phyloP scores from a whole-genome alignment of 2,888 invertebrate species.

The Vanessa cardui region DNA sequence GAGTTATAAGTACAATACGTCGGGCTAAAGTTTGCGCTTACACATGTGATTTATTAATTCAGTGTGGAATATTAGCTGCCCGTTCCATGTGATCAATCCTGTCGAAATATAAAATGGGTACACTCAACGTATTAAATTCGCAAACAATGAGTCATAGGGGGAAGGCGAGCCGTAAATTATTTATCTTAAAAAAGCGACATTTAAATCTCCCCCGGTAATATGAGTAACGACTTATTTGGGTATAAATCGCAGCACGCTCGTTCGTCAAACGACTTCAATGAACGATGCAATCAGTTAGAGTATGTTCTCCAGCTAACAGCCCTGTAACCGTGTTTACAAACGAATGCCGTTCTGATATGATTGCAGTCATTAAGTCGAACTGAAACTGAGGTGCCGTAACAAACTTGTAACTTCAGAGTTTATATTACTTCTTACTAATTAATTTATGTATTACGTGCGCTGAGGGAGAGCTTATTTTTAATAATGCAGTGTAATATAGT shows the following conservation, averaged over 20 bases:
- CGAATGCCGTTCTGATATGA: constrained; percentile 45
- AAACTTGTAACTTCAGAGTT: constrained; percentile 7
- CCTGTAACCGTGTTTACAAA: constrained; percentile 52
- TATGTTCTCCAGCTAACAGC: constrained; percentile 61
- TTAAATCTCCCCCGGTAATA: constrained; percentile 73
- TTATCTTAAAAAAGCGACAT: constrained; percentile 72
- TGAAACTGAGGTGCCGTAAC: constrained; percentile 11
- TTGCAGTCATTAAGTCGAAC: constrained; percentile 42
- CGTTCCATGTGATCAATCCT: constrained; percentile 41
- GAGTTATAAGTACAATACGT: constrained; percentile 59
- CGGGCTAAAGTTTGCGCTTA: constrained; percentile 45
- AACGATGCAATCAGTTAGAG: constrained; percentile 76
- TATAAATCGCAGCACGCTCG: constrained; percentile 61
- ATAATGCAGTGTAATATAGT: not conserved
- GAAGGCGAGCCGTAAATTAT: constrained; percentile 60
- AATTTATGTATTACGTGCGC: constrained; percentile 12
- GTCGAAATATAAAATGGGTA: constrained; percentile 61
- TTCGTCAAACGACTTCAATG: constrained; percentile 69
- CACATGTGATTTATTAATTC: constrained; percentile 31
- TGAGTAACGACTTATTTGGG: constrained; percentile 72
- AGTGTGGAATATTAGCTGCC: constrained; percentile 31
- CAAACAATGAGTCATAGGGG: constrained; percentile 68
- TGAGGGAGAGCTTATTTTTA: constrained; percentile 12
- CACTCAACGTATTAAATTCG: constrained; percentile 78
- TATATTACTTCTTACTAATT: constrained; percentile 13